Base-by-base conservation (phyloP, 2,113 vertebrate species). In the Orcinus orca region DNA sequence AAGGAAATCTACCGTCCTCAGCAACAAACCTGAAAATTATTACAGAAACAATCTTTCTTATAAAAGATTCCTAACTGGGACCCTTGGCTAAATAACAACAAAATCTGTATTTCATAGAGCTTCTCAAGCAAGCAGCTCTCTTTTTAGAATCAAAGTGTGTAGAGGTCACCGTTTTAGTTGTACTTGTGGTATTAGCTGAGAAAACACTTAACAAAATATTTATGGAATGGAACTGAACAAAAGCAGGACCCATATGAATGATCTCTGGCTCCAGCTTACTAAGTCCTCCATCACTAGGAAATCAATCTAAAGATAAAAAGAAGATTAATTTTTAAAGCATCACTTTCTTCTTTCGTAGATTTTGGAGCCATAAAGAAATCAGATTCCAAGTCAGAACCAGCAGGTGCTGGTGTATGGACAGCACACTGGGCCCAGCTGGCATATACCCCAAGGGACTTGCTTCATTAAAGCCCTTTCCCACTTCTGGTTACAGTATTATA, bases 301-400 rank as follows among this genome's bases (percentile, higher is more conserved):
- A 85, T 58, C 29, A 21, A 23, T 74, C 29, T 38, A 38, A 67
- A 85, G 71, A 70, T 4, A 47, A 41, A 53, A 88, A 33, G 31
- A 80, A 13, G 36, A 84, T 93, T 88, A 53, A 90, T 62, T 82
- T 65, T 36, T 26, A 90, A 97, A 90, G 70, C n/a, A 38, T 38
- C n/a, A 47, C 26, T 76, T 93, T 80, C 62, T 77, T 85, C 38
- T 87, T 88, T 14, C 33, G 15, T 1, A 65, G 67, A 85, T 33
- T 38, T 77, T 5, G 38, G 33, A 74, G 31, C 38, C 36, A 17
- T 8, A 36, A 33, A 90, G 41, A 88, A 95, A 41, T 74, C 18
- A 0, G n/a, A 47, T n/a, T 67, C 67, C 36, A 10, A 26, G 20
- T 68, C 74, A 62, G 41, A 44, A 33, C 44, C 26, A 89, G 12